Base-by-base conservation (phyloP, 2,888 invertebrate species). In the Agrotis puta region DNA sequence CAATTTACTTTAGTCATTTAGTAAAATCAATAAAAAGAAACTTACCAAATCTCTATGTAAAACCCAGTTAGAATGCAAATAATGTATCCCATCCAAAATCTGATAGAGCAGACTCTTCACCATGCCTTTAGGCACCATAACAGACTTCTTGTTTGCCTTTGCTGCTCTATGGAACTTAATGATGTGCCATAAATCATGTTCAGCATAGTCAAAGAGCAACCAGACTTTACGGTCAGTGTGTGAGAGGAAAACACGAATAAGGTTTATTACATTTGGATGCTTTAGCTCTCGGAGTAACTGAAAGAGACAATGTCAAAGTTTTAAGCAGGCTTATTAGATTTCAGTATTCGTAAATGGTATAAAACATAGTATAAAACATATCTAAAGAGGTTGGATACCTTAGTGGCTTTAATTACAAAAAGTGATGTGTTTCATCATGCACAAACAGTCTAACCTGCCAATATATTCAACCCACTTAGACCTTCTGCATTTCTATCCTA, bases 101-200 rank as follows among this genome's bases (percentile, higher is more conserved):
- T 99, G 99, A 96, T 99, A 99, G 1, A 99, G 96, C 59, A 99
- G 96, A 81, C 99, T 99, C 94, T 99, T 99, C 1, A 99, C 99
- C 99, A 99, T 99, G 74, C 98, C 99, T 92, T 98, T 98, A 9
- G 99, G 99, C 39, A 99, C 99, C 97, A 98, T 98, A 20, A 99
- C 99, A 73, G 98, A 98, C 90, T 99, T 99, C 90, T 99, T 99
- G 88, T 98, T 99, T 11, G 99, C 99, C 93, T 99, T 99, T 0
- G 99, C 99, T 68, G 99, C 99, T 88, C 99, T 97, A 92, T 99
- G 99, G 92, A 99, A 99, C 95, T 99, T 99, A 62, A 99, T 99
- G 43, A 99, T 99, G 92, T 99, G 99, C 99, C 99, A 99, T 70
- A 99, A 94, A 96, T 99, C 99, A 96, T 99, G 99, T 94, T 99